Percentiles rank a stretch among this genome's conserved stretches.
These are phyloP conservation scores for Xenopus laevis DNA, from an alignment of 2,113 vertebrate genomes.

Conservation along the genomic window DNA sequence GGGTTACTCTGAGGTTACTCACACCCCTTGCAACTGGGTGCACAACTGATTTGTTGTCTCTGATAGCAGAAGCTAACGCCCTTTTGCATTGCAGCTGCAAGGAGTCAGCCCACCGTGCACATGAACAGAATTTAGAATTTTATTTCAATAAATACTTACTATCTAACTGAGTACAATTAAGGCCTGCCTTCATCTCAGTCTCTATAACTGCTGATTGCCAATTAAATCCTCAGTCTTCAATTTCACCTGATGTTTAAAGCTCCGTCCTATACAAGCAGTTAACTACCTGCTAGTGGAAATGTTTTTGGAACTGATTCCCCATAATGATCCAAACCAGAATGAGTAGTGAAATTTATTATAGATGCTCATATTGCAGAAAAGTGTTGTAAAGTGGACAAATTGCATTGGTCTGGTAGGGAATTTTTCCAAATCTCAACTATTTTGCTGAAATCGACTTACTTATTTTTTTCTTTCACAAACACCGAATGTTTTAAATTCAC, in stretches of 20 bases:
- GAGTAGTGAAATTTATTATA: conserved; percentile 4
- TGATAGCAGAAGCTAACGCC: not conserved
- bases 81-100: conserved; percentile 8
- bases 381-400: conserved; percentile 52
- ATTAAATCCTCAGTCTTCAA: conserved; percentile 14
- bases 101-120: conserved; percentile 9
- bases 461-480: conserved; percentile 53
- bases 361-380: conserved; percentile 20
- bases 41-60: not conserved
- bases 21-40: too few relatives aligned
- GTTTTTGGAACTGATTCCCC: conserved; percentile 16
- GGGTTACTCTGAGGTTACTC: conserved; percentile 8
- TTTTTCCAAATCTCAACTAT: conserved; percentile 55
- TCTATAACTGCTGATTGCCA: not conserved
- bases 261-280: conserved; percentile 13
- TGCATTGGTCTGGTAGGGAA: conserved; percentile 53
- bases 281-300: not conserved
- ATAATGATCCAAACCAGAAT: conserved; percentile 3
- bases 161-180: conserved; percentile 19
- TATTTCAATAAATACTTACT: conserved; percentile 1
- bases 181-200: conserved; percentile 8
- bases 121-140: conserved; percentile 4
- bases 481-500: conserved; percentile 63
- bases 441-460: conserved; percentile 42
- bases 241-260: conserved; percentile 17